Evolutionary conservation across 2,113 vertebrate species (phyloP), one percentile per base, ranked within the genome.

Genomic region (Callospermophilus lateralis): DNA sequence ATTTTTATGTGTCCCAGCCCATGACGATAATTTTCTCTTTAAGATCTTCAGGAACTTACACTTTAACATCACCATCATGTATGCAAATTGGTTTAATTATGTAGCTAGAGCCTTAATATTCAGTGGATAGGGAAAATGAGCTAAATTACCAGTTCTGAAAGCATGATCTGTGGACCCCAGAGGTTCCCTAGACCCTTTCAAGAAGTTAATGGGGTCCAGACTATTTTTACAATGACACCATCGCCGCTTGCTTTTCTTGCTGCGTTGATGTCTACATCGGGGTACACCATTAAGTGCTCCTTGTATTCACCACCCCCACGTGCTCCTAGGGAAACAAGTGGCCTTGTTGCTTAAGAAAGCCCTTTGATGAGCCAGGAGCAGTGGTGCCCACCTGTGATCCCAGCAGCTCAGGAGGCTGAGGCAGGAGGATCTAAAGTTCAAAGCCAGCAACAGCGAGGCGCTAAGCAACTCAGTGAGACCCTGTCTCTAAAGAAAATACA

Each of bases 241-340:
- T 9, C n/a, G 1, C 10, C 65, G 39, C 17, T 76, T 45, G n/a
- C 4, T 84, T 67, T 81, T 24, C 17, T 42, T 6, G 3, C 37
- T 37, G 5, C 5, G 0, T 3, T 12, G 11, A 32, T 39, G 26
- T 72, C 89, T 92, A 24, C 39, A 79, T 15, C 16, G 19, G 48
- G 22, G 4, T 28, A 0, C 8, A 48, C 10, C 10, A 17, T 48
- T 8, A n/a, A 8, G 0, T 4, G 2, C 3, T 28, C 22, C 20
- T 22, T 28, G 34, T 8, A 32, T 16, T 90, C 17, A 53, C 8
- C 42, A 42, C 0, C 30, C 34, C 24, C 9, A 7, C 1, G 45
- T 4, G 9, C 11, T 4, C 30, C n/a, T 37, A 34, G n/a, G 26
- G 8, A 93, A 48, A n/a, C 34, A 51, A 70, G 20, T 19, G 30